Evolutionary conservation across 2,888 invertebrate genomes (phyloP), one percentile per base, ranked within the genome.

Genomic region (Eledona agricola): DNA sequence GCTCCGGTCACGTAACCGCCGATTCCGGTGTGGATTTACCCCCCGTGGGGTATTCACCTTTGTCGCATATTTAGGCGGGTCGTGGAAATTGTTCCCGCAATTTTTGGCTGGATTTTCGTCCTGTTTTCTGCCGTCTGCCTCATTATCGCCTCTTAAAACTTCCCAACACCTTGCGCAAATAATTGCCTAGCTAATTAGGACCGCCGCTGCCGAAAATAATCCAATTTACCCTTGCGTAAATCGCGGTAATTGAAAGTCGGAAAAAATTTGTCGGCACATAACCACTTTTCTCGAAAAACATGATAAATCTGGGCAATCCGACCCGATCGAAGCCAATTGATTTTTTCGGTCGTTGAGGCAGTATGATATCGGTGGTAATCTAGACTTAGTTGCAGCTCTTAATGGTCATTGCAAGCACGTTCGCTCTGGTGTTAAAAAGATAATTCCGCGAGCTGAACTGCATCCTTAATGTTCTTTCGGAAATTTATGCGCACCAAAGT

Each of bases 351-450:
- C 32, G 43, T 9, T 17, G n/a, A 1, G 12, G 17, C 46, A 25
- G 26, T 46, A 35, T 35, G 46, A 47, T 47, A 37, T 19, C 22
- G 28, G 12, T 11, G 22, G 7, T 47, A 28, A 50, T 50, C 49
- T 50, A 40, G 32, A 47, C 49, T 50, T 50, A 38, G 49, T 50
- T 45, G 45, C 43, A 51, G 34, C 53, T 56, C 34, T 34, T 50
- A 59, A 65, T 59, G 58, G 60, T 57, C 59, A 65, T 59, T 57
- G 60, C 55, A 57, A 45, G 55, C 63, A 65, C 64, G 64, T 60
- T 65, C 60, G 42, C 22, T 58, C 55, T 59, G 59, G 58, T 62
- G 63, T 61, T 62, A 61, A 64, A 64, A 63, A 62, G 64, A 64
- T 65, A 62, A 62, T 61, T 61, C 57, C 51, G 43, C 25, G 12